Evolutionary conservation across 2,113 vertebrate genomes (phyloP).

Genomic region (Bungarus multicinctus): DNA sequence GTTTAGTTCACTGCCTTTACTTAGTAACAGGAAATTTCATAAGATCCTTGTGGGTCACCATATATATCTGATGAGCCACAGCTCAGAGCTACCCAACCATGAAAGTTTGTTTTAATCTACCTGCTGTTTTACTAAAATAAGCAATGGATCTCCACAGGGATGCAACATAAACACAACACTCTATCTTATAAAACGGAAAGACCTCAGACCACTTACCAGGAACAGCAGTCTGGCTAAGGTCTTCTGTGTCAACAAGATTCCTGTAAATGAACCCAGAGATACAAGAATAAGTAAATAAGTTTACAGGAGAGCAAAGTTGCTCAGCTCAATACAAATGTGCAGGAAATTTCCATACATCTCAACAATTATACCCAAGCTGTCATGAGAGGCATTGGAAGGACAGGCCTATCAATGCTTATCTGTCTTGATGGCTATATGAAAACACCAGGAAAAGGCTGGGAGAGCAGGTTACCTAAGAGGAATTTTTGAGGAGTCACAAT

Average conservation of each 20-base stretch:
- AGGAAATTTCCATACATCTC: not conserved
- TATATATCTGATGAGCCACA: not conserved
- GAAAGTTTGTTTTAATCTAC: not conserved
- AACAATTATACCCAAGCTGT: not conserved
- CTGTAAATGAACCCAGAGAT: conserved; percentile 40
- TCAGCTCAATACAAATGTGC: not conserved
- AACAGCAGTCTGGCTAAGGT: conserved; percentile 33
- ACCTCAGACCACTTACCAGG: conserved; percentile 46
- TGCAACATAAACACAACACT: fast-evolving
- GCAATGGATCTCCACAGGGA: not conserved
- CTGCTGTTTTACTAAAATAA: not conserved
- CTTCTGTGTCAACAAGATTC: conserved; percentile 23
- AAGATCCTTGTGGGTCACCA: not conserved
- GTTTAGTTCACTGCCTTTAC: not conserved
- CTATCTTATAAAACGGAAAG: fast-evolving
- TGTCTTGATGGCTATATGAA: not conserved
- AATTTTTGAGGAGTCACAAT: not conserved
- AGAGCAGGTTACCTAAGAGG: not conserved
- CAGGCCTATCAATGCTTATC: not conserved
- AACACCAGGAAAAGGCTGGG: not conserved
- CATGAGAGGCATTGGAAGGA: not conserved
- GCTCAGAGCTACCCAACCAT: not conserved
- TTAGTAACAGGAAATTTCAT: not conserved
- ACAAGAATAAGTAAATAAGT: not conserved
- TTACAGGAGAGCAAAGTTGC: not conserved